phyloP scores from a whole-genome alignment of 2,113 vertebrate genomes.

The Gopherus flavomarginatus region DNA sequence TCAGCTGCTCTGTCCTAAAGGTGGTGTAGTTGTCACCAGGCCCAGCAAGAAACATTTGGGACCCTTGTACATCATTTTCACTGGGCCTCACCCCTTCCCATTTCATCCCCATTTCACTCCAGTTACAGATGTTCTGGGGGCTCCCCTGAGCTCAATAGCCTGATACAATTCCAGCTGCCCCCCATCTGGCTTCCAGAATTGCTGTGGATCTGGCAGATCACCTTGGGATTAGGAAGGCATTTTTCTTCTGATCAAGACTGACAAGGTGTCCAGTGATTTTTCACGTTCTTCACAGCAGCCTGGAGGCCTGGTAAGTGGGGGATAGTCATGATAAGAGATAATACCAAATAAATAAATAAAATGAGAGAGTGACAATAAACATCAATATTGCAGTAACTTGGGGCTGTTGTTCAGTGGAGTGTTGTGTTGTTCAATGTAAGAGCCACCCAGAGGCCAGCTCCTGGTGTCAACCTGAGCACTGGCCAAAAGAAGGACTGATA shows the following conservation, averaged over 20 bases:
- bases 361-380: background rate
- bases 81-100: background rate
- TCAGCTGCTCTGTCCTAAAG: background rate
- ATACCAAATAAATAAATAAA: background rate
- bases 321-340: background rate
- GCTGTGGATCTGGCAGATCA: background rate
- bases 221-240: background rate
- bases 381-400: background rate
- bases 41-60: background rate
- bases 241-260: background rate
- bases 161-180: background rate
- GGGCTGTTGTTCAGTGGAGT: background rate
- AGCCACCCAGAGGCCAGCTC: too few relatives aligned
- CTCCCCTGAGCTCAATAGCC: background rate
- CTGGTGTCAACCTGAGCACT: too few relatives aligned
- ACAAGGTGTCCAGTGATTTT: background rate
- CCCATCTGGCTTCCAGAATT: background rate
- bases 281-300: background rate
- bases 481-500: too few relatives aligned
- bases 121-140: background rate
- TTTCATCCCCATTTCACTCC: background rate
- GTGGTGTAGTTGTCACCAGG: background rate
- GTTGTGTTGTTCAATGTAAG: too few relatives aligned
- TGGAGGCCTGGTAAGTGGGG: background rate
- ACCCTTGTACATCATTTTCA: background rate